A percentile compares a stretch with the other conserved stretches of the same genome.
These are phyloP conservation scores for Carlito syrichta DNA, from an alignment of 2,113 vertebrate genomes.

Conservation along the genomic window DNA sequence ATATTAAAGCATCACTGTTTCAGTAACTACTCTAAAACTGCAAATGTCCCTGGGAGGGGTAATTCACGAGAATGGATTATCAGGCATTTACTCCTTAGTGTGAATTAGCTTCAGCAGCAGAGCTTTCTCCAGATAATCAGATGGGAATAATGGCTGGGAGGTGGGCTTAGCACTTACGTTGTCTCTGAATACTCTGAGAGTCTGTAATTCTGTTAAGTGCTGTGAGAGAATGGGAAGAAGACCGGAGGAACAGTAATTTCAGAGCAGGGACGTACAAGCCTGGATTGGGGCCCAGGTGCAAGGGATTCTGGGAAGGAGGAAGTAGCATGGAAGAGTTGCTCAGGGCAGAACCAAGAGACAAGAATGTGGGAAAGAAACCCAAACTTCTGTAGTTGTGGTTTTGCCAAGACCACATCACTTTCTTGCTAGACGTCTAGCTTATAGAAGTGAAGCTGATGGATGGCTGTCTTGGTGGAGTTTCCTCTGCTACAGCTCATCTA, in stretches of 20 bases:
- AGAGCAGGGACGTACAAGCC: neutral
- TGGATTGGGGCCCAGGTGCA: neutral
- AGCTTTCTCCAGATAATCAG: slow-evolving; percentile 22
- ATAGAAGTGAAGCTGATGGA: neutral
- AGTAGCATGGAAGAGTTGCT: neutral
- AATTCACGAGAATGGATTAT: slow-evolving; percentile 41
- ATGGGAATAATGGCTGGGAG: neutral
- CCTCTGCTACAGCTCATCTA: neutral
- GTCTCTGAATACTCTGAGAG: neutral
- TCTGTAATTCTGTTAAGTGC: neutral
- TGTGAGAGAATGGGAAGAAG: neutral
- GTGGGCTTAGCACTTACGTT: neutral
- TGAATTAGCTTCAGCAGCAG: slow-evolving; percentile 35
- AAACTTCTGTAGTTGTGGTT: neutral
- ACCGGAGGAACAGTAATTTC: neutral
- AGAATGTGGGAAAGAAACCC: neutral
- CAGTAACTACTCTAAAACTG: neutral
- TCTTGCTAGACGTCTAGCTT: neutral
- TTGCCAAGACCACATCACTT: neutral
- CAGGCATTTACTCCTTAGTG: slow-evolving; percentile 36
- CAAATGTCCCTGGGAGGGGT: neutral
- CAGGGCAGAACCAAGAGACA: neutral
- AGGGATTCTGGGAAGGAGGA: neutral
- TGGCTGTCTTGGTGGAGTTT: neutral
- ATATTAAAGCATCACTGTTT: neutral